A percentile compares a stretch with the other conserved stretches of the same genome.
Conservation (phyloP, 2,888 invertebrate genomes). For the Steinernema carpocapsae region DNA sequence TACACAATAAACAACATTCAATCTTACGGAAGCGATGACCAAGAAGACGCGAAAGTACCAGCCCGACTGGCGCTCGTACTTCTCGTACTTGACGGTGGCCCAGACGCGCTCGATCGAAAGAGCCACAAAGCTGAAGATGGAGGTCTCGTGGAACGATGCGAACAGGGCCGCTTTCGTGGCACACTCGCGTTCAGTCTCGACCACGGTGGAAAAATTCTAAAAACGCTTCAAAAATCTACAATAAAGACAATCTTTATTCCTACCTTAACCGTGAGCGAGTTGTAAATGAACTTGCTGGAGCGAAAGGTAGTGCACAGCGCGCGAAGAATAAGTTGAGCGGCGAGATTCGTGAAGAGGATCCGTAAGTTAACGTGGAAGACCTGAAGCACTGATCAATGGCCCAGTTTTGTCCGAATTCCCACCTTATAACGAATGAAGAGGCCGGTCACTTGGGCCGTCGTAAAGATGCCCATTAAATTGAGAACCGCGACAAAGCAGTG, state of each 20-base stretch:
- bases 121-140: constrained; percentile 12
- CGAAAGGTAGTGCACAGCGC: neutral
- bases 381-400: too few relatives aligned
- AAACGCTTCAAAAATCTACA: neutral
- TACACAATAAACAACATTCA: neutral
- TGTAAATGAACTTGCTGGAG: neutral
- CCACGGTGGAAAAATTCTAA: neutral
- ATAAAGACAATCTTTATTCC: neutral
- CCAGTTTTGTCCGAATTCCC: too few relatives aligned
- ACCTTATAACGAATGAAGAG: neutral
- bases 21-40: neutral
- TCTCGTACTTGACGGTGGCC: constrained; percentile 16
- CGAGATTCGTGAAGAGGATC: neutral
- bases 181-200: neutral
- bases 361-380: constrained; percentile 1
- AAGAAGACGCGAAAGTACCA: neutral
- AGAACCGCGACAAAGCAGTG: neutral
- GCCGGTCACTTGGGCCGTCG: neutral
- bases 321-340: constrained; percentile 2
- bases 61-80: neutral
- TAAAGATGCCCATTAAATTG: neutral
- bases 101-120: neutral
- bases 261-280: neutral
- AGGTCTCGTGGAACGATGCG: constrained; percentile 19
- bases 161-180: neutral